Conservation (phyloP, 2,797 vertebrate genomes). For the Lophius americanus region DNA sequence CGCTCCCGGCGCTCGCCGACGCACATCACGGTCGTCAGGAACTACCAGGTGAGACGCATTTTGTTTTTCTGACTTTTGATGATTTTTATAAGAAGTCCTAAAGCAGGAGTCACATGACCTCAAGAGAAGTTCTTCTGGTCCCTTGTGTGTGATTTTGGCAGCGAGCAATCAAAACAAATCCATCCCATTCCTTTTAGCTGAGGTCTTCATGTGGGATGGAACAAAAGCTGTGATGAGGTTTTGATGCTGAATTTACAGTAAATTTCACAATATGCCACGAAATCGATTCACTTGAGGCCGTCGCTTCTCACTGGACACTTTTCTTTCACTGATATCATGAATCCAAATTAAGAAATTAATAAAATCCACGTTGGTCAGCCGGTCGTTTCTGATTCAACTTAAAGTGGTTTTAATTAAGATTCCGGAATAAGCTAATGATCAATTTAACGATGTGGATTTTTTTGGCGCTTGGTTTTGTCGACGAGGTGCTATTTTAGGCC, state of each 20-base stretch:
- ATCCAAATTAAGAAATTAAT: too few relatives aligned
- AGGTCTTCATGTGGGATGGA: not conserved
- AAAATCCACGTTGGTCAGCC: too few relatives aligned
- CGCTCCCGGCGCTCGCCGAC: conserved; percentile 71
- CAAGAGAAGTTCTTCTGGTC: not conserved
- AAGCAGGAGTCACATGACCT: not conserved
- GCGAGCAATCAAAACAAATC: conserved; percentile 9
- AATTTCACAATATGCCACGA: not conserved
- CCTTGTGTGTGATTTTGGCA: not conserved
- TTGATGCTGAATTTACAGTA: not conserved
- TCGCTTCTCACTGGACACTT: not conserved
- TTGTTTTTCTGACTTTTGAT: too few relatives aligned
- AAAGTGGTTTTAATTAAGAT: too few relatives aligned
- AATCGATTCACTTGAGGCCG: too few relatives aligned
- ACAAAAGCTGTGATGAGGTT: not conserved
- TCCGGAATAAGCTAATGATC: too few relatives aligned
- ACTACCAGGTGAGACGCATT: conserved; percentile 81
- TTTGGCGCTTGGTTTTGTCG: too few relatives aligned
- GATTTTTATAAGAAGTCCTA: not conserved
- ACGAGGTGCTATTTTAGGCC: too few relatives aligned
- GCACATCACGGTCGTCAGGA: conserved; percentile 86
- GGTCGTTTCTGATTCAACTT: too few relatives aligned
- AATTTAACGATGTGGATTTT: too few relatives aligned
- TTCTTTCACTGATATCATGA: not conserved
- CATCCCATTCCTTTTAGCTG: not conserved